Conservation (phyloP, 2,797 vertebrate species). For the Lepilemur ruficaudatus region DNA sequence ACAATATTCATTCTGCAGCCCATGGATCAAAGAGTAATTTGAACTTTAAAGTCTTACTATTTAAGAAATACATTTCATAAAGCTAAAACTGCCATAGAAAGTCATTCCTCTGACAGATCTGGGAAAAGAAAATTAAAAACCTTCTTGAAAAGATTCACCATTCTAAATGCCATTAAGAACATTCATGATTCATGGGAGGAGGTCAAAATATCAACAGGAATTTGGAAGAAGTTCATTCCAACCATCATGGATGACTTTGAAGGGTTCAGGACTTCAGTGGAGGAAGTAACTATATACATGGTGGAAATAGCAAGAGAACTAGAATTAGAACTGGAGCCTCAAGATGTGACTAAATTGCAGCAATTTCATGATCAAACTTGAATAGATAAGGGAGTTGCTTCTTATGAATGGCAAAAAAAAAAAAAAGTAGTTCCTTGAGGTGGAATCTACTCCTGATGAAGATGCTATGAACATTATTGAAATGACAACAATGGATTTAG, state of each 20-base stretch:
- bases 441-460: neutral
- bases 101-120: neutral
- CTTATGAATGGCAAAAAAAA: neutral
- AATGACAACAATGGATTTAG: neutral
- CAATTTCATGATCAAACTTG: neutral
- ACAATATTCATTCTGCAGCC: neutral
- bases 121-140: neutral
- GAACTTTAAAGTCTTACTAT: neutral
- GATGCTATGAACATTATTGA: neutral
- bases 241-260: neutral
- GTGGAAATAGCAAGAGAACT: neutral
- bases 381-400: neutral
- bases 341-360: neutral
- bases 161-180: neutral
- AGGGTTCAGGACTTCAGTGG: neutral
- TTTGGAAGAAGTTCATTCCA: neutral
- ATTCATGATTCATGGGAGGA: neutral
- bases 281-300: neutral
- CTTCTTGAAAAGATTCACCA: neutral
- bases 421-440: neutral
- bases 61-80: neutral
- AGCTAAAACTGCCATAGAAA: neutral
- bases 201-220: neutral
- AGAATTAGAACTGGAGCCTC: neutral
- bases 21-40: neutral